Conservation (phyloP, 2,888 invertebrate species). For the Drosophila infuscata region DNA sequence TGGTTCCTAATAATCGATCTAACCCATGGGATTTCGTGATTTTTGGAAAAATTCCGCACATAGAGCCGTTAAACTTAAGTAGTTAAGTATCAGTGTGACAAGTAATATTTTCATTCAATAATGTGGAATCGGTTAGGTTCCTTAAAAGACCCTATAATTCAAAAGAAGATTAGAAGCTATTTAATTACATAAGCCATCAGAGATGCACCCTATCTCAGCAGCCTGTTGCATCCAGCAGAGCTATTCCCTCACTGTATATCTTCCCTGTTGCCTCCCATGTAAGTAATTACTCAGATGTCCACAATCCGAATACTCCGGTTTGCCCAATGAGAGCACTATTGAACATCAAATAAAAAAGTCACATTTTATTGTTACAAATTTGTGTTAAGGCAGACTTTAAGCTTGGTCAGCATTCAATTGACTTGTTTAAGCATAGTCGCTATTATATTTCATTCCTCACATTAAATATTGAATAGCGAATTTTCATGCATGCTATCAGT, state of each 20-base stretch:
- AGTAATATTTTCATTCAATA: too few species aligned
- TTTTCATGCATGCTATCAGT: conserved; percentile 45
- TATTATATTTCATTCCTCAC: conserved; percentile 9
- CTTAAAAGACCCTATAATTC: not conserved
- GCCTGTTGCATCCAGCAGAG: not conserved
- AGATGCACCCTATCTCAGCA: not conserved
- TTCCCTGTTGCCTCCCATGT: not conserved
- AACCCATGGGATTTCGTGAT: too few species aligned
- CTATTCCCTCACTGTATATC: not conserved
- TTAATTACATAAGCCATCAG: not conserved
- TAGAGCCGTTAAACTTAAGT: too few species aligned
- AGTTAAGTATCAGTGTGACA: too few species aligned
- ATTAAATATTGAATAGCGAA: conserved; percentile 58
- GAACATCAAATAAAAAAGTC: not conserved
- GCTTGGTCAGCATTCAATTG: not conserved
- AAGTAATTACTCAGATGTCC: not conserved
- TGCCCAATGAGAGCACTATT: not conserved
- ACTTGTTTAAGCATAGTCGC: not conserved
- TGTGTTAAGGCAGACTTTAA: not conserved
- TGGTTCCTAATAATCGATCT: too few species aligned
- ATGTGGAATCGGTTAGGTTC: not conserved
- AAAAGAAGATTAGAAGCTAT: not conserved
- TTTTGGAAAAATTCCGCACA: too few species aligned
- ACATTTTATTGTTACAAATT: not conserved
- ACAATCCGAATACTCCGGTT: not conserved